Percentiles rank a stretch among this genome's conserved stretches.
These are phyloP conservation scores for Tetraneura akinire DNA, from an alignment of 1,140 invertebrate genomes.

Conservation along the genomic window DNA sequence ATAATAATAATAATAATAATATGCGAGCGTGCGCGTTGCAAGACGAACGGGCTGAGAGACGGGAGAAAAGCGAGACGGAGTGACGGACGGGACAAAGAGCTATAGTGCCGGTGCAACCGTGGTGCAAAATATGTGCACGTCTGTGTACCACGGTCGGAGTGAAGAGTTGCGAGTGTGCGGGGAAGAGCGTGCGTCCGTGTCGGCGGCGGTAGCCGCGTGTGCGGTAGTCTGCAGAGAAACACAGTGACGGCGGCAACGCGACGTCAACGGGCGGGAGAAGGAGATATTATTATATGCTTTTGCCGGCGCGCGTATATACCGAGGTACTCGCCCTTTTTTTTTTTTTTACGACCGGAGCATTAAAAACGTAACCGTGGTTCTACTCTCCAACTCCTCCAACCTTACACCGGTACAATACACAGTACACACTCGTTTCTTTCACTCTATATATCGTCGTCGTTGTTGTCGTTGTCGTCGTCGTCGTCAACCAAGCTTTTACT, in stretches of 20 bases:
- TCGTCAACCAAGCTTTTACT: conserved; percentile 25
- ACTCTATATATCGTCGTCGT: not conserved
- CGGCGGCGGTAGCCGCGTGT: not conserved
- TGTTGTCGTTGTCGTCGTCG: not conserved
- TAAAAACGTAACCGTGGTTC: conserved; percentile 27
- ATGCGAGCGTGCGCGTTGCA: not conserved
- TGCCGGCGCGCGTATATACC: not conserved
- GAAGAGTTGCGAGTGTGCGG: not conserved
- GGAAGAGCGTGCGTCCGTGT: not conserved
- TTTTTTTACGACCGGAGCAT: conserved; percentile 45
- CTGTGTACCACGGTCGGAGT: not conserved
- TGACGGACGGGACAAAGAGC: too few species aligned
- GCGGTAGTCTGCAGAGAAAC: not conserved
- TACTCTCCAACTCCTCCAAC: not conserved
- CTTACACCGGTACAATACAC: not conserved
- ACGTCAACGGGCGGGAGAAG: not conserved
- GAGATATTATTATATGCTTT: too few species aligned
- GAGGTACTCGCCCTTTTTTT: conserved; percentile 15
- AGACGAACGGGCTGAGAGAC: too few species aligned
- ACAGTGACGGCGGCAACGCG: not conserved
- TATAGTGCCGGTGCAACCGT: conserved; percentile 20
- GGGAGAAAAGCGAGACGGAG: too few species aligned
- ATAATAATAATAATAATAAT: too few species aligned
- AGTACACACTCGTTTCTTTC: not conserved
- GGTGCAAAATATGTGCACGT: conserved; percentile 16